Conservation (phyloP, 2,888 invertebrate genomes). For the Andrena bicolor region DNA sequence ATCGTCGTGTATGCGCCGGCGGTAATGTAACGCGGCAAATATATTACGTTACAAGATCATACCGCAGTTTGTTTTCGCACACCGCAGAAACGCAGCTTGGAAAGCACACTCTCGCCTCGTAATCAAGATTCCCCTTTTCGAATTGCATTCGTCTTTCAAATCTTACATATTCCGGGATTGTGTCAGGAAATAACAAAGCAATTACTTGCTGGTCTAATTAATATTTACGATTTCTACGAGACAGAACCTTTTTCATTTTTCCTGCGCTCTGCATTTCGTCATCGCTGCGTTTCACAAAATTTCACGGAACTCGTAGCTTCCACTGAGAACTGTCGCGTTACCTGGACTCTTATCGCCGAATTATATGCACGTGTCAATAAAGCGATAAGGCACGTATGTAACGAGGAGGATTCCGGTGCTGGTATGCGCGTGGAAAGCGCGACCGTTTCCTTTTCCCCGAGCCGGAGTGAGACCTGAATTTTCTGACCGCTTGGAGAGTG, state of each 20-base stretch:
- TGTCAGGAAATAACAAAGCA: not conserved
- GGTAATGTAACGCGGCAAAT: constrained; percentile 49
- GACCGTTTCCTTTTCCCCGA: constrained; percentile 22
- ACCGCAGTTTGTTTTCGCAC: constrained; percentile 43
- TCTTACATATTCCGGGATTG: not conserved
- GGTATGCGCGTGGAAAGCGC: constrained; percentile 31
- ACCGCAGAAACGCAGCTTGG: constrained; percentile 4
- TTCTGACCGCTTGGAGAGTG: constrained; percentile 31
- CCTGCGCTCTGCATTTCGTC: not conserved
- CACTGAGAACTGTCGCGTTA: not conserved
- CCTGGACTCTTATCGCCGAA: constrained; percentile 6
- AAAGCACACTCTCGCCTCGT: constrained; percentile 1
- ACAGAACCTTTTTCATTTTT: not conserved
- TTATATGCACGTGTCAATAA: constrained; percentile 42
- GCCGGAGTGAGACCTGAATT: constrained; percentile 34
- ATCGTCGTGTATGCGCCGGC: constrained; percentile 27
- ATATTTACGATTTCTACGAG: not conserved
- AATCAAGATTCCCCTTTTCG: constrained; percentile 7
- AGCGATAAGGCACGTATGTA: constrained; percentile 34
- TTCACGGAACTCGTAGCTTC: not conserved
- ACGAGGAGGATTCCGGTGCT: not conserved
- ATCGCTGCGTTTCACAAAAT: not conserved
- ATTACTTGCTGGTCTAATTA: not conserved
- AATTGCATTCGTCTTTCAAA: not conserved
- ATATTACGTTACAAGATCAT: constrained; percentile 56